These are phyloP conservation scores for Euzophera pinguis DNA, from an alignment of 2,888 invertebrate genomes.

Conservation along the genomic window DNA sequence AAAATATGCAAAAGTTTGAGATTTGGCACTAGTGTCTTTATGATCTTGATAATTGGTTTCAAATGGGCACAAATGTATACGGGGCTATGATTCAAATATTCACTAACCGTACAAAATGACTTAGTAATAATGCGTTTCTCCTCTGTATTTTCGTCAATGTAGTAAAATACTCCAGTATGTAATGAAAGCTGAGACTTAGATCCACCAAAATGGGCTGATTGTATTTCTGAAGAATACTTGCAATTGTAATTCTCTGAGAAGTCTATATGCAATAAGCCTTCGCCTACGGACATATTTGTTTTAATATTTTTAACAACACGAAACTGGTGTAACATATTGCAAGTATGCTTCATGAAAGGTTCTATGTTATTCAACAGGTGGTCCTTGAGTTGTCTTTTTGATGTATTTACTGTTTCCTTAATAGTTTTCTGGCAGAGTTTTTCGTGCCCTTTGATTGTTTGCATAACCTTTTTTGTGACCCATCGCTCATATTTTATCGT, in stretches of 20 bases:
- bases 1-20: constrained; percentile 3
- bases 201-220: constrained; percentile 19
- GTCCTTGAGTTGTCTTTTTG: constrained; percentile 4
- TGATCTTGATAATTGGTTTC: background rate
- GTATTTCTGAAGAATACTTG: constrained; percentile 15
- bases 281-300: constrained; percentile 8
- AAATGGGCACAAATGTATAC: background rate
- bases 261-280: constrained; percentile 17
- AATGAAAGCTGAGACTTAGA: constrained; percentile 14
- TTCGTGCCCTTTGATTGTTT: constrained; percentile 14
- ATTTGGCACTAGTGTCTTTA: constrained; percentile 12
- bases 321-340: constrained; percentile 7
- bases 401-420: constrained; percentile 21
- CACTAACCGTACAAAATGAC: background rate
- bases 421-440: constrained; percentile 21
- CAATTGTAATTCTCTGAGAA: constrained; percentile 20
- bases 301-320: constrained; percentile 4
- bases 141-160: background rate
- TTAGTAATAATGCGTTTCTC: background rate
- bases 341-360: constrained; percentile 1
- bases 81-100: background rate
- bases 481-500: constrained; percentile 18
- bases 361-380: background rate
- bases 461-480: constrained; percentile 17
- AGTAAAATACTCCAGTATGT: constrained; percentile 13